Base-by-base conservation (phyloP, 2,797 vertebrate genomes). In the Botia kubotai region DNA sequence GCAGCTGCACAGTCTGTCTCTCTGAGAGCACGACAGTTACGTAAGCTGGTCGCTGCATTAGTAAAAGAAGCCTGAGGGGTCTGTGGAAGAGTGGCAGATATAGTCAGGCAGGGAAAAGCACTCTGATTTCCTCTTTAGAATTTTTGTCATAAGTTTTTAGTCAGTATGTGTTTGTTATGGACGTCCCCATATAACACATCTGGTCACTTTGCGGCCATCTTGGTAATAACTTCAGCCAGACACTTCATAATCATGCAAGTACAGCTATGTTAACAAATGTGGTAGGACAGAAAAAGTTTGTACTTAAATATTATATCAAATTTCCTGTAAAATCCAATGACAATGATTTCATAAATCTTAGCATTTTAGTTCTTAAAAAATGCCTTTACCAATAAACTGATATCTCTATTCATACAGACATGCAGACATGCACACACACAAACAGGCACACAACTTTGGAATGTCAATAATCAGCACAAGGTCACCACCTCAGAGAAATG, bases 381-480 rank as follows among this genome's bases (percentile, higher is more conserved):
- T 29, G 60, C 60, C 13, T 63, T 33, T 63, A 63, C 26, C 60
- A 63, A 63, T 63, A 63, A 63, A 11, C 14, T 14, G 14, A 63
- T 16, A 53, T 17, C 48, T 66, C 52, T 29, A 55, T 26, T 65
- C 43, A 43, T 17, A 13, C 65, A 70, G 43, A 71, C 26, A 65
- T 58, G 70, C 29, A 71, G 43, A 71, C 55, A 76, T 46, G 63
- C 19, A 65, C 57, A 48, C 39, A 74, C 29, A 63, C 26, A 48
- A 39, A 46, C 63, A 52, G 48, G 43, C 68, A 33, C n/a, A 68
- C 36, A 48, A 63, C 53, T 39, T 60, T 19, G 33, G n/a, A 80
- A 58, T 62, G 66, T 68, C 75, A 81, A 81, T 71, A 82, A 81
- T 78, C 65, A 72, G 58, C 70, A 80, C 73, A 80, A 84, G 58